Evolutionary conservation across 2,113 vertebrate genomes (phyloP), one percentile per base, ranked within the genome.

Genomic region (Bufo bufo): DNA sequence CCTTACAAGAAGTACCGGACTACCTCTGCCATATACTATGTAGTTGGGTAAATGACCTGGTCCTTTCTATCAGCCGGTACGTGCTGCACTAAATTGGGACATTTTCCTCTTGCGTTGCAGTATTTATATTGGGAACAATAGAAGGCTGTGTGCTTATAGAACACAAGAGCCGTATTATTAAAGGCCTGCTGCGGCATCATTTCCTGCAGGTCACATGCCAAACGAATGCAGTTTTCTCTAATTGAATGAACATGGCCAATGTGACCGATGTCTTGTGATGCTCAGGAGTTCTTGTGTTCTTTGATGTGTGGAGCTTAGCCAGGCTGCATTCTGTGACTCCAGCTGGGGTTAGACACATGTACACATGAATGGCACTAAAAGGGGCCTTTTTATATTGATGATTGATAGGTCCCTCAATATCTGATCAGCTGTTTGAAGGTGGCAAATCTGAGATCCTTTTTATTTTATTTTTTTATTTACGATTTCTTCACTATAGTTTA

Each of bases 161-260:
- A 66, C 47, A 77, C 59, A 74, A 45, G 71, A 33, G 72, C 45
- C 43, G 50, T 65, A 47, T 23, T 85, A 65, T 85, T n/a, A n/a
- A 19, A 45, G 20, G 59, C 45, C 72, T 43, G 20, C 19, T 6
- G 20, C 56, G n/a, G 6, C 59, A 43, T 86, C 58, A 66, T 84
- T 84, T 88, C 56, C 80, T 88, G 80, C n/a, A 56, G 58, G 71
- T 88, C 87, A 88, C 87, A 88, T 88, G 87, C 72, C 77, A 66
- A 45, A 45, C 16, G 84, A 84, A 88, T 84, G 80, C 72, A 54
- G 47, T 84, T 84, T 77, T 45, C 19, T 77, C 71, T 19, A 43
- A 84, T 59, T 88, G 1, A 84, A 77, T 88, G 84, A 84, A 23
- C 54, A 47, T 49, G n/a, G 81, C 14, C 45, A 88, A 77, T 50